These are phyloP conservation scores for Andrena hattorfiana DNA, from an alignment of 2,888 invertebrate genomes.

Conservation along the genomic window DNA sequence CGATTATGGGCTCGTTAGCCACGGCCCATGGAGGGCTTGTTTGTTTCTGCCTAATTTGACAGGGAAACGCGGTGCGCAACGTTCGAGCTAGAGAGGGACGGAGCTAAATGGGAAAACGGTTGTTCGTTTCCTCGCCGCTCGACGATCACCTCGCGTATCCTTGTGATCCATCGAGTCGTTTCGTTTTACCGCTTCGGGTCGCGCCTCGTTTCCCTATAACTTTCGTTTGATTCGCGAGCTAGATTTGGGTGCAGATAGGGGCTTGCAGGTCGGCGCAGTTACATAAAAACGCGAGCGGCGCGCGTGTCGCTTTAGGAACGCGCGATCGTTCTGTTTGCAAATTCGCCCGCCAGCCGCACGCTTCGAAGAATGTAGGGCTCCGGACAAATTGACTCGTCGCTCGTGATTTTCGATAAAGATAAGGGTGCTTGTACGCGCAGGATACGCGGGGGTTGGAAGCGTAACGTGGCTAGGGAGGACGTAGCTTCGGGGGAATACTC, in stretches of 20 bases:
- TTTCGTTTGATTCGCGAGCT: background rate
- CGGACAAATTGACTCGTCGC: conserved; percentile 43
- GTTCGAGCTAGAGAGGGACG: background rate
- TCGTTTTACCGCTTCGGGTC: conserved; percentile 7
- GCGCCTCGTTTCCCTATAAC: conserved; percentile 6
- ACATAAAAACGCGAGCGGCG: background rate
- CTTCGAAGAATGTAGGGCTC: background rate
- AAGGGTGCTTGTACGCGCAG: conserved; percentile 34
- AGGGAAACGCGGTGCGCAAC: conserved; percentile 46
- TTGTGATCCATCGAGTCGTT: conserved; percentile 1
- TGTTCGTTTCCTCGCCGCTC: background rate
- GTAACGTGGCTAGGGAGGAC: conserved; percentile 31
- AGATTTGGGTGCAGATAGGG: background rate
- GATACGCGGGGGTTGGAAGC: conserved; percentile 28
- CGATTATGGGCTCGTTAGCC: conserved; percentile 78
- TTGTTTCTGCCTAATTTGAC: conserved; percentile 72
- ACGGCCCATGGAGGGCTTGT: conserved; percentile 68
- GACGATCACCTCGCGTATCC: background rate
- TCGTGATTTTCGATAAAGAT: conserved; percentile 59
- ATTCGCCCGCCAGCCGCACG: background rate
- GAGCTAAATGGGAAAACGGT: background rate
- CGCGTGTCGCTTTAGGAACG: too few relatives aligned
- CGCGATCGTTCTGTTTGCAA: background rate
- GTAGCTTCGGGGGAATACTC: conserved; percentile 32
- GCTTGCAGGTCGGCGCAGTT: background rate